Evolutionary conservation across 2,113 vertebrate species (phyloP), one percentile per base, ranked within the genome.

Genomic region (Gracilinanus agilis): DNA sequence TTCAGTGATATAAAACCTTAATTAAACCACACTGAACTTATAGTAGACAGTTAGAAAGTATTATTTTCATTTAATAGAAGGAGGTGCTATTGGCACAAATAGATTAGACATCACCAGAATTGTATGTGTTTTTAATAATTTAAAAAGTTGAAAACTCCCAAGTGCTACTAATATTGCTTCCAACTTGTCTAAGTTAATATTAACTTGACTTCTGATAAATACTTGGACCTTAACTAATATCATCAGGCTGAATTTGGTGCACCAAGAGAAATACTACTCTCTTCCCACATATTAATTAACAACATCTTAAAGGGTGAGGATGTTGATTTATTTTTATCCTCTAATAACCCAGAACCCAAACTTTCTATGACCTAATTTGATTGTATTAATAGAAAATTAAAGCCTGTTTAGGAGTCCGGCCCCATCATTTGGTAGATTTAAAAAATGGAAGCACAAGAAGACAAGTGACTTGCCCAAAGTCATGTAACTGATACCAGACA

Each of bases 161-260:
- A 83, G 8, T 83, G 19, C 67, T 83, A 2, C n/a, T 40, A 21
- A 40, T 7, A 40, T 40, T 83, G 16, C 13, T n/a, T 91, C n/a
- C 44, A 44, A 90, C 54, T 53, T 44, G n/a, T 95, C 90, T 56
- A 44, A 94, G 67, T 90, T 92, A 24, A 89, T 24, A 54, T 55
- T 40, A 44, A 91, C 67, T n/a, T 92, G 6, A 44, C 34, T 75
- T 75, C 16, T 75, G 16, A 75, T 75, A 75, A 75, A 75, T 9
- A 5, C 58, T 67, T 34, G 27, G 29, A 67, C 27, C 27, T 11
- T 34, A 29, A 27, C 58, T 34, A 67, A 67, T 34, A 67, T 29
- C 29, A 67, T 8, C 56, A 34, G 27, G 29, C 29, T 67, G 29
- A 34, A 34, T 67, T 29, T 13, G 11, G 27, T 67, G 10, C 58